phyloP scores from a whole-genome alignment of 2,888 invertebrate species.

The Habrosyne pyritoides region DNA sequence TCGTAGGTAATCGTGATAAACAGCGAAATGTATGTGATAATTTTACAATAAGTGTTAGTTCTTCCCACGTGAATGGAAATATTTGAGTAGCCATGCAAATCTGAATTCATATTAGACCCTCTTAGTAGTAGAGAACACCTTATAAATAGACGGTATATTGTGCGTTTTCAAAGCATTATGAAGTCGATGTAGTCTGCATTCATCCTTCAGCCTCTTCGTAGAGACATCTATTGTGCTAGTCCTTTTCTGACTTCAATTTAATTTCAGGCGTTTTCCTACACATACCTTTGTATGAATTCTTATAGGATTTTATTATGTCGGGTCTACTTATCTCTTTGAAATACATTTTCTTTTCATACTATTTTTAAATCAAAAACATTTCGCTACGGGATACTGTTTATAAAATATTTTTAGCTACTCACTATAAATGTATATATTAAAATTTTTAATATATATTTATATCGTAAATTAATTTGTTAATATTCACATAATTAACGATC shows the following conservation, averaged over 20 bases:
- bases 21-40: not conserved
- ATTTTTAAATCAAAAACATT: not conserved
- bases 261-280: slow-evolving; percentile 63
- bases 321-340: not conserved
- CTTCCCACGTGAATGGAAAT: slow-evolving; percentile 41
- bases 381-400: not conserved
- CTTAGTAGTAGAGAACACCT: slow-evolving; percentile 48
- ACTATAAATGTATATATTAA: no score
- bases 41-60: slow-evolving; percentile 20
- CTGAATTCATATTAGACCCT: slow-evolving; percentile 60
- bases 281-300: slow-evolving; percentile 46
- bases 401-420: no score
- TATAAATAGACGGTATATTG: slow-evolving; percentile 62
- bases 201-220: slow-evolving; percentile 51
- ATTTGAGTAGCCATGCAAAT: slow-evolving; percentile 45
- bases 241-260: slow-evolving; percentile 69
- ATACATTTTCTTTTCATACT: not conserved
- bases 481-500: no score
- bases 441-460: no score
- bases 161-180: slow-evolving; percentile 53
- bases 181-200: slow-evolving; percentile 63
- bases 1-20: no score
- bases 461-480: no score
- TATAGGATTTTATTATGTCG: slow-evolving; percentile 19
- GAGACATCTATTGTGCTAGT: slow-evolving; percentile 60